These are phyloP conservation scores for Apostichopus japonicus DNA, from an alignment of 35 echinoderm and acorn worm species.

Conservation along the genomic window DNA sequence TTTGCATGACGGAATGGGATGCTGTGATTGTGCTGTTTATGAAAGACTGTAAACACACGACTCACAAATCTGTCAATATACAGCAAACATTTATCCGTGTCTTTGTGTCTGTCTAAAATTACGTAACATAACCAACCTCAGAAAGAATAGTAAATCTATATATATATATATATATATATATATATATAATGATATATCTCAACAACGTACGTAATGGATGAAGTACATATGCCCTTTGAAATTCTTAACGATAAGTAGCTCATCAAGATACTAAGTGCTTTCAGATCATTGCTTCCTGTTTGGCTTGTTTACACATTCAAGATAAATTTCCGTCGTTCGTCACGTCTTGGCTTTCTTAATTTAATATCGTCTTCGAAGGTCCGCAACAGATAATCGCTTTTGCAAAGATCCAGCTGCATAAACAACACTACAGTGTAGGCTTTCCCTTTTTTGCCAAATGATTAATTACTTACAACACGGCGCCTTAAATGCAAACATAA, in stretches of 20 bases:
- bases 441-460: not conserved
- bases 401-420: conserved; percentile 7
- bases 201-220: not conserved
- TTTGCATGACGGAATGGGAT: too few species aligned
- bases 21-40: too few species aligned
- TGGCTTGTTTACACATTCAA: conserved; percentile 6
- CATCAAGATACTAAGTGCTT: conserved; percentile 1
- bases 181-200: not conserved
- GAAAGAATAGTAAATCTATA: too few species aligned
- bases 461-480: conserved; percentile 6
- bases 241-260: not conserved
- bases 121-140: too few species aligned
- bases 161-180: too few species aligned
- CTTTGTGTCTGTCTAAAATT: too few species aligned
- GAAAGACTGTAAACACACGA: too few species aligned
- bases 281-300: not conserved
- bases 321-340: conserved; percentile 13
- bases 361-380: not conserved
- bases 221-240: not conserved
- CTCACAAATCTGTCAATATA: too few species aligned
- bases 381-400: conserved; percentile 3
- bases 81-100: too few species aligned
- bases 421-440: not conserved
- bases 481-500: not conserved
- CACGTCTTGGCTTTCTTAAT: not conserved